A percentile compares a stretch with the other conserved stretches of the same genome.
These are phyloP conservation scores for Campylomormyrus numenius DNA, from an alignment of 2,113 vertebrate genomes.

Conservation along the genomic window DNA sequence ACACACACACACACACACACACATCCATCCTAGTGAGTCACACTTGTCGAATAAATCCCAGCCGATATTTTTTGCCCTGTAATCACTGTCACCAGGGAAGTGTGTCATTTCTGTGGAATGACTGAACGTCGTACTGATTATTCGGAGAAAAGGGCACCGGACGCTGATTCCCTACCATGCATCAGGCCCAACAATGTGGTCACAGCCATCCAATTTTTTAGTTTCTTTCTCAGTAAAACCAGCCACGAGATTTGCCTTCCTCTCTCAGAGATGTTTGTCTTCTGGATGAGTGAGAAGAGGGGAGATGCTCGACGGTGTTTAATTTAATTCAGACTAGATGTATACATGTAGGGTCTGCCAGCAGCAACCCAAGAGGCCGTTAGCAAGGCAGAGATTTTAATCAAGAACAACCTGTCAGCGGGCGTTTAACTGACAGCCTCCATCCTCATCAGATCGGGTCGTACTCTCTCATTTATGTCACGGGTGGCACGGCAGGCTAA, in stretches of 20 bases:
- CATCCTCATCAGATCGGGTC: neutral
- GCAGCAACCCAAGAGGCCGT: neutral
- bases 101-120: slow-evolving; percentile 35
- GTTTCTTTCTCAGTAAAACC: neutral
- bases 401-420: neutral
- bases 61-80: slow-evolving; percentile 43
- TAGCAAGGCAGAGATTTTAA: neutral
- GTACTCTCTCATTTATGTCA: neutral
- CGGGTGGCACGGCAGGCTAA: no score
- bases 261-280: neutral
- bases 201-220: neutral
- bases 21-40: neutral
- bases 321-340: neutral
- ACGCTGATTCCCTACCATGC: neutral
- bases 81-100: slow-evolving; percentile 49
- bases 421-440: neutral
- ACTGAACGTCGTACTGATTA: slow-evolving; percentile 22
- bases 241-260: neutral
- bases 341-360: neutral
- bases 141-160: neutral
- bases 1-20: neutral
- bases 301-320: neutral
- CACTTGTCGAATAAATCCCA: slow-evolving; percentile 3
- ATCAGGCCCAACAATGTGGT: neutral
- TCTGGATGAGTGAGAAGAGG: neutral